Conservation (phyloP, 1,140 invertebrate genomes). For the Cotesia glomerata region DNA sequence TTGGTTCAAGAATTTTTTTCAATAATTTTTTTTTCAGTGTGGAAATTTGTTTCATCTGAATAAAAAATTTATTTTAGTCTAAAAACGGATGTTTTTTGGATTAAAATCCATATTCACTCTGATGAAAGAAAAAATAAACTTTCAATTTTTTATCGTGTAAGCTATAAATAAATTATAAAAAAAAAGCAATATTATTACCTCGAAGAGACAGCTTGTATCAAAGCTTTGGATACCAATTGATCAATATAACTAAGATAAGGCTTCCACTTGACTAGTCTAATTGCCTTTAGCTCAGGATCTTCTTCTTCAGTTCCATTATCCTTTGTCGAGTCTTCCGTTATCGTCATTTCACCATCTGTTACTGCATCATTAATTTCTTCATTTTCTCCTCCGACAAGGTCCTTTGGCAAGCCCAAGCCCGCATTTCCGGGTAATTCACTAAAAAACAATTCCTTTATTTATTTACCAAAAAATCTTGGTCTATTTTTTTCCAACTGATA, state of each 20-base stretch:
- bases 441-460: background rate
- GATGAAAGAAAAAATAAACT: too few species aligned
- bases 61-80: too few species aligned
- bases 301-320: conserved; percentile 35
- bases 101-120: too few species aligned
- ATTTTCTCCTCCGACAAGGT: conserved; percentile 13
- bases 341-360: conserved; percentile 31
- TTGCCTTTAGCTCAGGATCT: conserved; percentile 39
- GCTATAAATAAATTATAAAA: too few species aligned
- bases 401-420: conserved; percentile 16
- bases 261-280: conserved; percentile 63
- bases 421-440: background rate
- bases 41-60: too few species aligned
- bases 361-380: conserved; percentile 16
- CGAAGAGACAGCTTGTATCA: conserved; percentile 64
- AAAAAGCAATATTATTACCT: conserved; percentile 41
- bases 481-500: background rate
- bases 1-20: too few species aligned
- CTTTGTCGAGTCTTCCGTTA: conserved; percentile 31
- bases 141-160: too few species aligned
- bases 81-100: too few species aligned
- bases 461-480: background rate
- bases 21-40: too few species aligned
- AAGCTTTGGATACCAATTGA: conserved; percentile 67
- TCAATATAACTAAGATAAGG: conserved; percentile 71